Percentiles rank a stretch among this genome's conserved stretches.
Conservation (phyloP, 2,113 vertebrate genomes). For the Malurus cyaneus region DNA sequence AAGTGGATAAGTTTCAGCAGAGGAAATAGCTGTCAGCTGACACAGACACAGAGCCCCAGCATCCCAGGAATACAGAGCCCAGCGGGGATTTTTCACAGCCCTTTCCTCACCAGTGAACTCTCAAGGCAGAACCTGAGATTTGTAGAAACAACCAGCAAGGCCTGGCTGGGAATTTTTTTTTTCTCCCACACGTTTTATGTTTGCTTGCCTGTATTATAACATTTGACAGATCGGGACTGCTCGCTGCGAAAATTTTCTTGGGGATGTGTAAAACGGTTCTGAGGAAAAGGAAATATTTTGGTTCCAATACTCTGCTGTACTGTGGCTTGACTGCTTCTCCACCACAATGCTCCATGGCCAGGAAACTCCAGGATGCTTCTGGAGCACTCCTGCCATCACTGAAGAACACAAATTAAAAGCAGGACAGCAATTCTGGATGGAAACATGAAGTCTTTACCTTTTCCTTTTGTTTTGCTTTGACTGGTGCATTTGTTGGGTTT, state of each 20-base stretch:
- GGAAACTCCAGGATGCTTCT: not conserved
- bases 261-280: not conserved
- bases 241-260: not conserved
- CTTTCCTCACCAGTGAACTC: not conserved
- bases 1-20: not conserved
- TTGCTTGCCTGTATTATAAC: not conserved
- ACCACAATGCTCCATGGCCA: not conserved
- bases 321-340: not conserved
- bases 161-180: not conserved
- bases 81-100: not conserved
- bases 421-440: not conserved
- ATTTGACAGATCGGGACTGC: not conserved
- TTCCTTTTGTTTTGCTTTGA: not conserved
- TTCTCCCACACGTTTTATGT: not conserved
- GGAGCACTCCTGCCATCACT: not conserved
- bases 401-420: not conserved
- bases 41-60: not conserved
- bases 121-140: not conserved
- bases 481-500: not conserved
- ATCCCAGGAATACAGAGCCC: not conserved
- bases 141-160: not conserved
- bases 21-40: slow-evolving; percentile 25
- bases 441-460: not conserved
- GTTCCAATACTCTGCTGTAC: not conserved
- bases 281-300: not conserved